A percentile compares a stretch with the other conserved stretches of the same genome.
phyloP scores from a whole-genome alignment of 2,797 vertebrate species.

The Sarcoramphus papa region DNA sequence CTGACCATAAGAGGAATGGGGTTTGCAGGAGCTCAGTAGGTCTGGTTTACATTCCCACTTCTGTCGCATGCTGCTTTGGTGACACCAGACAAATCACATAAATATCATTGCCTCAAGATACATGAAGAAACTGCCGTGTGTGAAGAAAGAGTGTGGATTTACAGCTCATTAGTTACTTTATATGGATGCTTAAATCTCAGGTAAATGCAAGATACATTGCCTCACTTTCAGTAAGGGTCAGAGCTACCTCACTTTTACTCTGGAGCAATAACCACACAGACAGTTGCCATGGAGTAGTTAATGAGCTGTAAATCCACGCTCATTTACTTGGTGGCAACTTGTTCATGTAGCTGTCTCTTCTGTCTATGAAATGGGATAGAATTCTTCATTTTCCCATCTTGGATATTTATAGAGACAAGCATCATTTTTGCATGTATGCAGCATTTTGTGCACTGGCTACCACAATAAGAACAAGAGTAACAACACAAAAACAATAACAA shows the following conservation, averaged over 20 bases:
- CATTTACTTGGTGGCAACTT: slow-evolving; percentile 28
- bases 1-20: background rate
- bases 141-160: background rate
- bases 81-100: background rate
- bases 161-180: slow-evolving; percentile 38
- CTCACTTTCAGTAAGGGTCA: slow-evolving; percentile 11
- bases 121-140: background rate
- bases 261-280: background rate
- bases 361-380: background rate
- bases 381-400: background rate
- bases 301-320: slow-evolving; percentile 45
- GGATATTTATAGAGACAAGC: background rate
- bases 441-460: background rate
- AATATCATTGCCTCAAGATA: background rate
- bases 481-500: background rate
- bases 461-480: background rate
- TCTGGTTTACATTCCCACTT: background rate
- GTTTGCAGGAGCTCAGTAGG: background rate
- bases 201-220: slow-evolving; percentile 24
- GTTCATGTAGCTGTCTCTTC: slow-evolving; percentile 9
- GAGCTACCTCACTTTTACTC: slow-evolving; percentile 2
- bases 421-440: background rate
- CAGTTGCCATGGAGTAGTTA: slow-evolving; percentile 55
- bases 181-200: slow-evolving; percentile 17
- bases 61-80: background rate